Conservation (phyloP, 2,113 vertebrate genomes). For the Mungos mungo region DNA sequence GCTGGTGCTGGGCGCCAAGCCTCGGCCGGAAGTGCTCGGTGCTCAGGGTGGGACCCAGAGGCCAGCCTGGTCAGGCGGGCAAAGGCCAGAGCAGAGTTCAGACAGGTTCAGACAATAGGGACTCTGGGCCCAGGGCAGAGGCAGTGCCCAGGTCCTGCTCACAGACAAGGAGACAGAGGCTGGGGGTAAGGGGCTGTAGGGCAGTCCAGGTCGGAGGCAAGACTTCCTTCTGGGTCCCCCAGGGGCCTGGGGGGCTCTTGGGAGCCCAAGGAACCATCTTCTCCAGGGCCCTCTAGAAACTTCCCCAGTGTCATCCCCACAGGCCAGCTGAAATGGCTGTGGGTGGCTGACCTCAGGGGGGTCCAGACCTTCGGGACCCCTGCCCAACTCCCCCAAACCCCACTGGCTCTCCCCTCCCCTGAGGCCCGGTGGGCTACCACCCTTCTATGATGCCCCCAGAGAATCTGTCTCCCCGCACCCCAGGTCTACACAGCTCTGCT, state of each 20-base stretch:
- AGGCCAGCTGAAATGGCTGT: background rate
- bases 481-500: background rate
- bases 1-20: background rate
- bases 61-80: background rate
- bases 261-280: background rate
- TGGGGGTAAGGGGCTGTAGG: accelerated
- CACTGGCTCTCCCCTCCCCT: background rate
- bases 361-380: too few species aligned
- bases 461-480: too few species aligned
- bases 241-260: background rate
- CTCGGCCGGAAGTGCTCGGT: background rate
- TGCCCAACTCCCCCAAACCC: background rate
- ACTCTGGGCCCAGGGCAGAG: background rate
- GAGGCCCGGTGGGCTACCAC: background rate
- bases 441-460: background rate
- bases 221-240: background rate
- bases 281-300: background rate
- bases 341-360: background rate
- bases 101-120: background rate
- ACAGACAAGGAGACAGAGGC: background rate
- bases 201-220: background rate
- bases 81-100: background rate
- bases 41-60: background rate
- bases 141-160: background rate
- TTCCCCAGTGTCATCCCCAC: background rate